Evolutionary conservation across 2,888 invertebrate genomes (phyloP), one percentile per base, ranked within the genome.

Genomic region (Alentia gelatinosa): DNA sequence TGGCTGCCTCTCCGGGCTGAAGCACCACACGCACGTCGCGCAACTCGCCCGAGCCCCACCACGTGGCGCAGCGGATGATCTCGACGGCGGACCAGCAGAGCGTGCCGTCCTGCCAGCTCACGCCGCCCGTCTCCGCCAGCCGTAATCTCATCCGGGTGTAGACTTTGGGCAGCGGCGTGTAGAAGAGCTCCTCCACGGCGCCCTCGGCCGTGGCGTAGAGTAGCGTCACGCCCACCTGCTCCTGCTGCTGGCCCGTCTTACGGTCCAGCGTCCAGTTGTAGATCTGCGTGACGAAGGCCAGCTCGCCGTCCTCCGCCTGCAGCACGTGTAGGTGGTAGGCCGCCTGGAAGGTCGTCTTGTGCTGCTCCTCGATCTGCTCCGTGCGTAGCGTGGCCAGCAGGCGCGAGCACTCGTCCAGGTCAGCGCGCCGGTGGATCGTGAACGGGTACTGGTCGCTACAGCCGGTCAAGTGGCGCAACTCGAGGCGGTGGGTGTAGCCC

Each of bases 201-300:
- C 86, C 86, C 9, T 40, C 7, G 3, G 42, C 50, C 26, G 42
- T 47, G 7, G 86, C 86, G 47, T 86, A 47, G 30, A 86, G 35
- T 9, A 86, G 86, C 15, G 86, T 86, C 33, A 75, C 37, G n/a
- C 75, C 75, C 5, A 86, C 47, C 19, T 12, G 12, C 12, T 12
- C 5, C 79, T 37, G 37, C 15, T 47, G n/a, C 86, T 33, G n/a
- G 7, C 19, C 30, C 3, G 47, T 47, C 12, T 47, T 47, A 23
- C n/a, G 47, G 86, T 86, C 47, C 19, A 86, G 42, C n/a, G 86
- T 86, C 86, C 86, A 86, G 86, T 86, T 86, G 47, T 86, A 86
- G 47, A 86, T 42, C 50, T 86, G 86, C 23, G 86, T 86, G 30
- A 86, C 30, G 86, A 86, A 86, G 47, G 47, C n/a, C 1, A 86